Base-by-base conservation (phyloP, 1,140 invertebrate genomes). In the Apis dorsata region DNA sequence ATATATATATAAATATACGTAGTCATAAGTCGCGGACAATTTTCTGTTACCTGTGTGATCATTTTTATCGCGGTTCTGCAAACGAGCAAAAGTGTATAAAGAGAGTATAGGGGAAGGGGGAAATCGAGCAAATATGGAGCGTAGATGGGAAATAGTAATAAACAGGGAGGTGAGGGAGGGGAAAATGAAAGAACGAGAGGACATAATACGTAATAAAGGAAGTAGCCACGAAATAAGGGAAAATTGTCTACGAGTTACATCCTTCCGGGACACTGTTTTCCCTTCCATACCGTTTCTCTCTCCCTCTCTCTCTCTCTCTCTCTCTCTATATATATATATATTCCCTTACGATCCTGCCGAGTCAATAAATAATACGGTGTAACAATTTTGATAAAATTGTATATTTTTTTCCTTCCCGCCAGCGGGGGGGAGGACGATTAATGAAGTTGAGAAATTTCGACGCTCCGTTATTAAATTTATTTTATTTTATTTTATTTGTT, bases 151-250 rank as follows among this genome's bases (percentile, higher is more conserved):
- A 55, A 73, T 57, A 80, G 12, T 57, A 73, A 65, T 73, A 74
- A 80, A 80, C 79, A 73, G 77, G 28, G 53, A n/a, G 75, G 66
- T 17, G 70, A 74, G 79, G 51, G 15, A 53, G 60, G 44, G 55
- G 79, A 74, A 80, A 80, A 80, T 80, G 70, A 74, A 80, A 65
- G 70, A 74, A 68, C 60, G 70, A 73, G 60, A 17, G 79, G 79
- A 57, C 55, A 57, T 80, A 80, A 80, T 80, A 73, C 51, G 79
- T 74, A 74, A 80, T 80, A 80, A 80, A 80, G 79, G 79, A 80
- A 80, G 70, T 79, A 44, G 44, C 34, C 59, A 70, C 79, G 60
- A 73, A 80, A 73, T 80, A 80, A 74, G 60, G 65, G 79, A 57
- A 80, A 80, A 80, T 80, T 80, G 70, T 65, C 70, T 65, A 44